Evolutionary conservation across 1,140 invertebrate species (phyloP).

Genomic region (Drosophila willistoni): DNA sequence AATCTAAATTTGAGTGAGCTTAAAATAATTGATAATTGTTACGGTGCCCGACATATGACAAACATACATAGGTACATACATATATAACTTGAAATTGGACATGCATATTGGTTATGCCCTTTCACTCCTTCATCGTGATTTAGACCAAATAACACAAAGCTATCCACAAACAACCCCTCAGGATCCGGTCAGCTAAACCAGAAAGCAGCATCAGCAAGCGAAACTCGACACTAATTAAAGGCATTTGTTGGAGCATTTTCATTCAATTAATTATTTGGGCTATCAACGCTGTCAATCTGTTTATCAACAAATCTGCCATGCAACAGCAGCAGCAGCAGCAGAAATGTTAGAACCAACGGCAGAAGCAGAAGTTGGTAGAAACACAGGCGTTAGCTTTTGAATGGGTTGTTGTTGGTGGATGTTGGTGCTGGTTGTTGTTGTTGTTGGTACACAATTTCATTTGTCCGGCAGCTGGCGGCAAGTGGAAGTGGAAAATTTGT

Average conservation of each 20-base stretch:
- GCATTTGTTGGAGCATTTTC: conserved; percentile 75
- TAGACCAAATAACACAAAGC: not conserved
- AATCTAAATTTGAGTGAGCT: no score
- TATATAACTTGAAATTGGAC: no score
- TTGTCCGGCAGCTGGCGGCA: conserved; percentile 20
- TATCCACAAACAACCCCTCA: not conserved
- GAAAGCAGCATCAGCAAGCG: conserved; percentile 26
- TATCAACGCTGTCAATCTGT: conserved; percentile 81
- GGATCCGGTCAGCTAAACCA: conserved; percentile 15
- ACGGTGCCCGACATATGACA: no score
- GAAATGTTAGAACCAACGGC: not conserved
- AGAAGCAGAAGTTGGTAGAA: not conserved
- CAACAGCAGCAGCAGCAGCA: conserved; percentile 16
- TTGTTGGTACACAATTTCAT: conserved; percentile 24
- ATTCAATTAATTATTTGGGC: conserved; percentile 81
- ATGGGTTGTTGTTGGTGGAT: not conserved
- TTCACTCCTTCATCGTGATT: no score
- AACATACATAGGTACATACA: no score
- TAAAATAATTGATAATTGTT: no score
- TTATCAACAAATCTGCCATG: conserved; percentile 73
- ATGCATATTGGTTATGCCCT: no score
- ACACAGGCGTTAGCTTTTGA: not conserved
- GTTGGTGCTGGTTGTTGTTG: conserved; percentile 27
- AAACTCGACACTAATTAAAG: conserved; percentile 79
- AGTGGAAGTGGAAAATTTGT: not conserved